Evolutionary conservation across 2,113 vertebrate species (phyloP).

Genomic region (Pycnonotus jocosus): DNA sequence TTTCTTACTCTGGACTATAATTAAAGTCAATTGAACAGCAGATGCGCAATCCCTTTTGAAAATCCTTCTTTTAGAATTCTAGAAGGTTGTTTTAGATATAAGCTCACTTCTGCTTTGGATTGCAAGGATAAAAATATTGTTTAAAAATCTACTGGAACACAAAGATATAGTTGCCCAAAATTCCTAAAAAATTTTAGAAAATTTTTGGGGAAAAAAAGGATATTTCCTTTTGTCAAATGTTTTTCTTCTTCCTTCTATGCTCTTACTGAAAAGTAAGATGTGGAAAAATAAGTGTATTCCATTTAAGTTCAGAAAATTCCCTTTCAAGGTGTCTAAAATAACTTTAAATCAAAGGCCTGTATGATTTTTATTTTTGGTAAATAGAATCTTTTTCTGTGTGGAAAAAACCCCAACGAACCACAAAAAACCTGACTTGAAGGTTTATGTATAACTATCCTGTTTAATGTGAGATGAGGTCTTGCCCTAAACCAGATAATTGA

Average conservation of each 20-base stretch:
- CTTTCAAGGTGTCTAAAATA: background rate
- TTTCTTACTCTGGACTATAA: background rate
- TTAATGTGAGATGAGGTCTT: background rate
- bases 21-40: background rate
- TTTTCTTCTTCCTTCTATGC: background rate
- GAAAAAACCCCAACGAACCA: background rate
- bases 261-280: background rate
- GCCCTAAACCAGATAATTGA: background rate
- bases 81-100: background rate
- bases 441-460: background rate
- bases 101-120: background rate
- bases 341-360: background rate
- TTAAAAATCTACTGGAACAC: background rate
- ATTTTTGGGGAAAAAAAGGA: rapidly evolving
- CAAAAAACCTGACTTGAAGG: rapidly evolving
- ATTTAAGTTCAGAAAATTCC: background rate
- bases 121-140: background rate
- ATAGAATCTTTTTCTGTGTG: background rate
- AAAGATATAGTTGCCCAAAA: background rate
- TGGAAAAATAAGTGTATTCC: background rate
- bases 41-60: background rate
- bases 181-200: background rate
- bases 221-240: background rate
- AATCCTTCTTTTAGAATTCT: background rate
- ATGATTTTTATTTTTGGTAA: background rate